Evolutionary conservation across 2,113 vertebrate species (phyloP).

Genomic region (Phodopus roborovskii): DNA sequence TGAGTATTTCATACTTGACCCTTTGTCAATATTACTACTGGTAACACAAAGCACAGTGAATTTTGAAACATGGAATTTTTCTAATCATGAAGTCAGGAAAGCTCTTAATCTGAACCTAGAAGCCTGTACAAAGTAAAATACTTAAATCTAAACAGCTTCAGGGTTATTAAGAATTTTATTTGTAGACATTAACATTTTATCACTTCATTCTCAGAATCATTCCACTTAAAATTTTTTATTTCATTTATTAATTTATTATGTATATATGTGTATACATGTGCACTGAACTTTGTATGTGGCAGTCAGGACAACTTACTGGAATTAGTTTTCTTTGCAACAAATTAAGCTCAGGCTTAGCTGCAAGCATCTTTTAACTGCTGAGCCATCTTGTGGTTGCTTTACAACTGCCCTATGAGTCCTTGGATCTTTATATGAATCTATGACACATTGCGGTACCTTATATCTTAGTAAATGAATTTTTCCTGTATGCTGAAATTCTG

Average conservation of each 20-base stretch:
- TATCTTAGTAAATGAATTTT: neutral
- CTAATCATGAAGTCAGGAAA: conserved; percentile 13
- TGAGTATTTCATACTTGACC: neutral
- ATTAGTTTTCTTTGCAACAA: neutral
- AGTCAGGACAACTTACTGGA: neutral
- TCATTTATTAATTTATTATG: neutral
- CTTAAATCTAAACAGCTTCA: neutral
- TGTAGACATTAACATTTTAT: neutral
- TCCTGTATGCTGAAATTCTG: neutral
- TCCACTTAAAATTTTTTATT: neutral
- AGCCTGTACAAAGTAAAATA: conserved; percentile 11
- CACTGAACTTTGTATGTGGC: neutral
- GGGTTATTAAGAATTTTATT: neutral
- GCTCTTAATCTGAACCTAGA: neutral
- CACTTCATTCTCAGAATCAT: neutral
- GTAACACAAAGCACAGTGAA: neutral
- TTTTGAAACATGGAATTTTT: neutral
- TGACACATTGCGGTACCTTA: neutral
- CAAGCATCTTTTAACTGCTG: neutral
- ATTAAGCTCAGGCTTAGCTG: neutral
- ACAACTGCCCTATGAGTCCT: neutral
- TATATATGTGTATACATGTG: neutral
- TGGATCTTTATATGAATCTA: neutral
- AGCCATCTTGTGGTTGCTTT: neutral
- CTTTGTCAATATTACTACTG: neutral